These are phyloP conservation scores for Stenotaenia linearis DNA, from an alignment of 2,888 invertebrate genomes.

Conservation along the genomic window DNA sequence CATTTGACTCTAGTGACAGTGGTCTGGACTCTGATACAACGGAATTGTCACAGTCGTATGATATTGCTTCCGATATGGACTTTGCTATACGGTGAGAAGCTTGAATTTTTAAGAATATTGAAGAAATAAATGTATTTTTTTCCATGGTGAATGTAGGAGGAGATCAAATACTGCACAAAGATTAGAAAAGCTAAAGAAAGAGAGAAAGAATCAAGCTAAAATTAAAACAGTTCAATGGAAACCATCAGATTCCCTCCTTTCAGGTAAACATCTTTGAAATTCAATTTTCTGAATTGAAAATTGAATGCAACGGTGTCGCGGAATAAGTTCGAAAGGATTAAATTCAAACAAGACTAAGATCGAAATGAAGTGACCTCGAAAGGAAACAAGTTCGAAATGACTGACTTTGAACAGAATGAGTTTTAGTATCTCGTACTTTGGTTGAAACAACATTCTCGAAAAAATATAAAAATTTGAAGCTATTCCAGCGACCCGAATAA, in stretches of 20 bases:
- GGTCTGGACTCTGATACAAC: constrained; percentile 44
- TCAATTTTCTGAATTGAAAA: too few relatives aligned
- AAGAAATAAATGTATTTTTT: neutral
- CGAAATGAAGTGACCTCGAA: too few relatives aligned
- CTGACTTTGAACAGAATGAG: too few relatives aligned
- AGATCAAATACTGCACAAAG: constrained; percentile 83
- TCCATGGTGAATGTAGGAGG: constrained; percentile 47
- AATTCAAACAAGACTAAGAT: too few relatives aligned
- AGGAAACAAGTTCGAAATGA: too few relatives aligned
- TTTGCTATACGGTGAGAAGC: constrained; percentile 35
- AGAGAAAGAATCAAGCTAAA: constrained; percentile 58
- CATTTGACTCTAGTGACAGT: constrained; percentile 38
- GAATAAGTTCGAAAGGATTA: too few relatives aligned
- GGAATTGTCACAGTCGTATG: constrained; percentile 63
- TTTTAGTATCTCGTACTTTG: too few relatives aligned
- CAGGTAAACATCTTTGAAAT: neutral
- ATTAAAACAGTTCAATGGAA: constrained; percentile 44
- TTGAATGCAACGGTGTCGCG: too few relatives aligned
- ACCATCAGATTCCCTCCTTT: constrained; percentile 27
- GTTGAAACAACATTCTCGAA: too few relatives aligned
- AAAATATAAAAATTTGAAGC: too few relatives aligned
- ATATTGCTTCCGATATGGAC: constrained; percentile 63
- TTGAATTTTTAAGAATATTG: neutral
- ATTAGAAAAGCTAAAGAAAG: constrained; percentile 80
- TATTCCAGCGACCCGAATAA: too few relatives aligned